A percentile compares a stretch with the other conserved stretches of the same genome.
These are phyloP conservation scores for Eulemur mongoz DNA, from an alignment of 2,797 vertebrate genomes.

Conservation along the genomic window DNA sequence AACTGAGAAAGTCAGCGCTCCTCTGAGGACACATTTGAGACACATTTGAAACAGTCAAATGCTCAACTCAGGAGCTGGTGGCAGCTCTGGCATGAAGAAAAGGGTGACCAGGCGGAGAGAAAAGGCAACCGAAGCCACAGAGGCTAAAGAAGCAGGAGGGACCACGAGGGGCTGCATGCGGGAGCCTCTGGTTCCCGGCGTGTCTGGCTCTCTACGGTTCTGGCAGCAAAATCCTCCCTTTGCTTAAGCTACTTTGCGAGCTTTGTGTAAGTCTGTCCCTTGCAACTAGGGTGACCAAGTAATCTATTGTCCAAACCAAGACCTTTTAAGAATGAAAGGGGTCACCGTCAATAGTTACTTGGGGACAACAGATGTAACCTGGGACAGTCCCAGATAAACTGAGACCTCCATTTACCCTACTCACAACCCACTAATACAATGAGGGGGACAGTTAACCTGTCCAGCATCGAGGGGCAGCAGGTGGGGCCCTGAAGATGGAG, in stretches of 20 bases:
- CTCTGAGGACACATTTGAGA: neutral
- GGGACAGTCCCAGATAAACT: neutral
- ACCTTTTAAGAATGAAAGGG: neutral
- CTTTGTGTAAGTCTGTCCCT: neutral
- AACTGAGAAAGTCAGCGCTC: neutral
- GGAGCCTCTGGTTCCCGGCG: neutral
- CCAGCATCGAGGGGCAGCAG: rapidly evolving
- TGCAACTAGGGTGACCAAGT: neutral
- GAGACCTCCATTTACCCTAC: neutral
- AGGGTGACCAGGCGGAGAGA: neutral
- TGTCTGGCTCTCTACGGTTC: neutral
- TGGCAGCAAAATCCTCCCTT: neutral
- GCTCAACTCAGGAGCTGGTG: neutral
- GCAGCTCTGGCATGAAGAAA: neutral
- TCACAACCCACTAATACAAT: neutral
- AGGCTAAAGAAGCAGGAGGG: neutral
- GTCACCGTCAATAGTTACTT: neutral
- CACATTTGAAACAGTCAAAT: neutral
- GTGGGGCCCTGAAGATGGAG: neutral
- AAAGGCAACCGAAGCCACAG: neutral
- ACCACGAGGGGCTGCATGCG: rapidly evolving
- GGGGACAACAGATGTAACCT: neutral
- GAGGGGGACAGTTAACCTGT: neutral
- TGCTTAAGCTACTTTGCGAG: neutral
- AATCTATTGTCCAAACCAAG: neutral